Base-by-base conservation (phyloP, 2,113 vertebrate genomes). In the Anser cygnoides region DNA sequence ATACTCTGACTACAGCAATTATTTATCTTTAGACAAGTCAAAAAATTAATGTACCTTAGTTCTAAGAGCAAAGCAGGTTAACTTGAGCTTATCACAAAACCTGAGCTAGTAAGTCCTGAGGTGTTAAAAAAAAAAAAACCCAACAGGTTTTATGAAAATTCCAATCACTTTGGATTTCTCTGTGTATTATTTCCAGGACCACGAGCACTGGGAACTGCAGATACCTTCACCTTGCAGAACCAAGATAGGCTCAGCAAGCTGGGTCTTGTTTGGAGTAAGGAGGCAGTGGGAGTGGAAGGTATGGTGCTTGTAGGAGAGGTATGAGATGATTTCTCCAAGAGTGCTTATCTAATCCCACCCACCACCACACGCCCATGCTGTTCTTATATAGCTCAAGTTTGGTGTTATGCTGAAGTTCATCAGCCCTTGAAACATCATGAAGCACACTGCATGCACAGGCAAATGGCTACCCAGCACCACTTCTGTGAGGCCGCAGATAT, bases 291-390 rank as follows among this genome's bases (percentile, higher is more conserved):
- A 4, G 76, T 16, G 13, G 50, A 0, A 5, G 28, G 66, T 16
- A 29, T 2, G 33, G 43, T 49, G 49, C 29, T 78, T 0, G 1
- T 5, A 8, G n/a, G 35, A 61, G 44, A 0, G 1, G 71, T 35
- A 44, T 7, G 20, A 89, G 43, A 33, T 58, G 77, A 28, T 52
- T 15, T 54, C 50, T 72, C 70, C 70, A 54, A 21, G 50, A 72
- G 43, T 25, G 84, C 43, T 71, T 37, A 1, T 59, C 57, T 50
- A 61, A 72, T 74, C 65, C 81, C 80, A 52, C 70, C 11, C 61
- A 28, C 26, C 44, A 26, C 58, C 62, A 76, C 0, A 0, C 63
- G 46, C 44, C 26, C 0, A 1, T 35, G 67, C 71, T 52, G 54
- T 31, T 72, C 72, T 59, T 31, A 19, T 9, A 49, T 1, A 88